Evolutionary conservation across 1,140 invertebrate genomes (phyloP), one percentile per base, ranked within the genome.

Genomic region (Acyrthosiphon pisum): DNA sequence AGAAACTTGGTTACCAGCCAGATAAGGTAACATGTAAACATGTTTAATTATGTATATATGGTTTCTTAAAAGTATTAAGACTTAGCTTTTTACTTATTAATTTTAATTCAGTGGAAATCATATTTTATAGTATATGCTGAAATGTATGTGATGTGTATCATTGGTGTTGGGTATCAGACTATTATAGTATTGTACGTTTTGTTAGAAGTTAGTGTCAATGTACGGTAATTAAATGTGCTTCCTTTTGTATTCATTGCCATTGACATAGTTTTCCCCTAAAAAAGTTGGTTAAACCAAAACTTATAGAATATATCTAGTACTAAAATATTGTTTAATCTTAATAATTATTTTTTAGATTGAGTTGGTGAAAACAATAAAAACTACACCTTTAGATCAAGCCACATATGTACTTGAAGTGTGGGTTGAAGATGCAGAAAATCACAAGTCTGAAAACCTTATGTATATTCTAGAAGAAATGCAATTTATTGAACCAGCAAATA

Each of bases 361-460:
- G 90, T 98, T 96, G 95, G 98, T 98, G 94, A 96, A 97, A 95
- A 96, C 96, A 30, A 96, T 97, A 92, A 96, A 97, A 94, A 95
- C 96, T 9, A 96, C 96, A 9, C 95, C 96, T 68, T 95, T 96
- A 11, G 96, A 97, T 91, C 96, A 96, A 41, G 96, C 97, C 18
- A 96, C 96, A 93, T 97, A 96, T 94, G 97, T 99, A 97, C 95
- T 99, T 1, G 96, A 96, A 93, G 96, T 98, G 48, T 99, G 98
- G 98, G 97, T 97, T 94, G 97, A 98, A 94, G 97, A 97, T 94
- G 97, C 98, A 93, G 97, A 98, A 86, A 97, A 98, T 94, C 98
- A 98, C 1, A 98, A 97, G 18, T 95, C 97, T 1, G 97, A 98
- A 87, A 97, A 97, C 94, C 96, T 98, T 86, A 95, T 96, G 1